Percentiles rank a stretch among this genome's conserved stretches.
Conservation (phyloP, 2,113 vertebrate species). For the Turnix velox region DNA sequence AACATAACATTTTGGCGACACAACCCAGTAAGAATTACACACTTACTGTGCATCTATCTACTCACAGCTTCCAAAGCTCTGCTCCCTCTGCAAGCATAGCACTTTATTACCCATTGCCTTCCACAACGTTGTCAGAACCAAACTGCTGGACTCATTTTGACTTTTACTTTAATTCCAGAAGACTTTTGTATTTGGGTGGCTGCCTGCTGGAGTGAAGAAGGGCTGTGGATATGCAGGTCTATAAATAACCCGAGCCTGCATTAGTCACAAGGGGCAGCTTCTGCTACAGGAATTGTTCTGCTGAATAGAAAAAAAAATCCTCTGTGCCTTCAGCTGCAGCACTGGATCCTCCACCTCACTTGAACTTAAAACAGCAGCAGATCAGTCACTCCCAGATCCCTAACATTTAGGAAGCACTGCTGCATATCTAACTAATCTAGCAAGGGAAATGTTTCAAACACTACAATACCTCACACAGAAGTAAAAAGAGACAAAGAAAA, state of each 20-base stretch:
- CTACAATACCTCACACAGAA: constrained; percentile 17
- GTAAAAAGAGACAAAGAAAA: constrained; percentile 53
- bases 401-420: constrained; percentile 16
- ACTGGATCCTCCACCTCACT: constrained; percentile 35
- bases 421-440: constrained; percentile 32
- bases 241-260: constrained; percentile 55
- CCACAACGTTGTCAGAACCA: constrained; percentile 24
- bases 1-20: background rate
- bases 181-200: constrained; percentile 51
- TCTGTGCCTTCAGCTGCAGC: background rate
- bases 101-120: constrained; percentile 10
- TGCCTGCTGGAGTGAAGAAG: constrained; percentile 58
- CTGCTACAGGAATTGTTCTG: constrained; percentile 63
- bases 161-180: constrained; percentile 52
- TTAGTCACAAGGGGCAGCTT: constrained; percentile 62
- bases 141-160: background rate
- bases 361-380: constrained; percentile 30
- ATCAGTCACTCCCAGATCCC: constrained; percentile 9
- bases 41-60: background rate
- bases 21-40: background rate
- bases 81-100: background rate
- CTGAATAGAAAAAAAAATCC: constrained; percentile 52
- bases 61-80: background rate
- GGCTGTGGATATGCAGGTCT: constrained; percentile 44
- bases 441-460: constrained; percentile 29